A percentile compares a stretch with the other conserved stretches of the same genome.
phyloP scores from a whole-genome alignment of 2,888 invertebrate species.

The Dryomyza anilis region DNA sequence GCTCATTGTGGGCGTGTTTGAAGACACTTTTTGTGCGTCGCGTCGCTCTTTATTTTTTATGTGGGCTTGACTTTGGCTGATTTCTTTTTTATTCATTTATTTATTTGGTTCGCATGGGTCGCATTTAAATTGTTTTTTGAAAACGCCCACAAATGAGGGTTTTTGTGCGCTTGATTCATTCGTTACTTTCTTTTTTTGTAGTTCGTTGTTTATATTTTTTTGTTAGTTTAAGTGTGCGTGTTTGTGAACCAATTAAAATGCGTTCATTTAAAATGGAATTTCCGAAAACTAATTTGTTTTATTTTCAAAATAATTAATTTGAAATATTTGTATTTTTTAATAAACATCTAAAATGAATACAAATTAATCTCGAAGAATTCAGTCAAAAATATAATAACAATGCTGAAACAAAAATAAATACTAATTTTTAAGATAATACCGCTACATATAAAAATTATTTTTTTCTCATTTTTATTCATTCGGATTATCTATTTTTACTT shows the following conservation, averaged over 20 bases:
- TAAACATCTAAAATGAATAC: no score
- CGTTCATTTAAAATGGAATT: no score
- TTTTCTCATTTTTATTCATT: no score
- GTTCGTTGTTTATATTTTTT: constrained; percentile 14
- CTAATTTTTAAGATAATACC: no score
- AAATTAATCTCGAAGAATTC: no score
- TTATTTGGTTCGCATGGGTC: constrained; percentile 35
- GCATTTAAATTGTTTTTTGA: constrained; percentile 50
- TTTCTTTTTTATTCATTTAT: constrained; percentile 9
- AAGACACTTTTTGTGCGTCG: neutral
- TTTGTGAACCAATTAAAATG: constrained; percentile 34
- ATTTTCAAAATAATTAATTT: no score
- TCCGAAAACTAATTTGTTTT: no score
- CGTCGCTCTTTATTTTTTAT: constrained; percentile 16
- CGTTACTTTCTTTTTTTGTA: constrained; percentile 5
- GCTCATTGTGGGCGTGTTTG: constrained; percentile 38
- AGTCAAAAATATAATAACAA: no score
- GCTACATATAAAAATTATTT: no score
- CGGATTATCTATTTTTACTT: no score
- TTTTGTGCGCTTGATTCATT: constrained; percentile 32
- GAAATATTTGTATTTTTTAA: no score
- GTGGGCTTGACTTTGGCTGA: neutral
- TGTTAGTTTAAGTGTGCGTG: neutral
- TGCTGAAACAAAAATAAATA: no score
- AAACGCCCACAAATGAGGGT: constrained; percentile 42